phyloP scores from a whole-genome alignment of 1,140 invertebrate genomes.

The Spodoptera frugiperda region DNA sequence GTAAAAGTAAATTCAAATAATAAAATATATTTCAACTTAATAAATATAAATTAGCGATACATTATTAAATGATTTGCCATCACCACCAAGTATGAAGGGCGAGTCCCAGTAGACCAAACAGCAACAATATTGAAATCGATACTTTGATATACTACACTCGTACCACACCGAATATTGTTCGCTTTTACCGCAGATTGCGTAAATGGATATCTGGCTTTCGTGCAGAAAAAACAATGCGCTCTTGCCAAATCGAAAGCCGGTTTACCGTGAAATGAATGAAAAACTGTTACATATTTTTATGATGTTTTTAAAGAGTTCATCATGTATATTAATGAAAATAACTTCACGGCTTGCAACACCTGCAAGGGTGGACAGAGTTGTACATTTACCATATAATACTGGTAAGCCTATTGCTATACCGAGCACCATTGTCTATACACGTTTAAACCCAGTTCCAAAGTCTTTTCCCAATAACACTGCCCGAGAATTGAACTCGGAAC shows the following conservation, averaged over 20 bases:
- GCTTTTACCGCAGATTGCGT: conserved; percentile 66
- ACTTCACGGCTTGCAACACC: too few relatives aligned
- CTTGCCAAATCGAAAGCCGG: conserved; percentile 51
- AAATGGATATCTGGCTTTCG: conserved; percentile 63
- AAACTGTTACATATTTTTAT: conserved; percentile 6
- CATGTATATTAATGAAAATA: too few relatives aligned
- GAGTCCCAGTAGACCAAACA: background rate
- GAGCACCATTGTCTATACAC: too few relatives aligned
- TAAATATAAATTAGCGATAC: too few relatives aligned
- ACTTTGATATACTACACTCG: conserved; percentile 45
- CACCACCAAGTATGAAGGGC: background rate
- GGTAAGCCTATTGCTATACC: too few relatives aligned
- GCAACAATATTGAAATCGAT: conserved; percentile 58
- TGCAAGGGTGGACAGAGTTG: too few relatives aligned
- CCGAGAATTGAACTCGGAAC: too few relatives aligned
- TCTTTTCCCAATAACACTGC: too few relatives aligned
- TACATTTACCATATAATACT: too few relatives aligned
- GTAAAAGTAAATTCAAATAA: too few relatives aligned
- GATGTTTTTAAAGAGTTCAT: background rate
- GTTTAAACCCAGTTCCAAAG: too few relatives aligned
- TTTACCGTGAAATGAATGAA: conserved; percentile 39
- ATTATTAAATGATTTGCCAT: background rate
- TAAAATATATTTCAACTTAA: too few relatives aligned
- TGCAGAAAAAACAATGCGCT: conserved; percentile 51
- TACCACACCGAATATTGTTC: conserved; percentile 55